Percentiles rank a stretch among this genome's conserved stretches.
These are phyloP conservation scores for Cercopithecus mona DNA, from an alignment of 2,113 vertebrate species.

Conservation along the genomic window DNA sequence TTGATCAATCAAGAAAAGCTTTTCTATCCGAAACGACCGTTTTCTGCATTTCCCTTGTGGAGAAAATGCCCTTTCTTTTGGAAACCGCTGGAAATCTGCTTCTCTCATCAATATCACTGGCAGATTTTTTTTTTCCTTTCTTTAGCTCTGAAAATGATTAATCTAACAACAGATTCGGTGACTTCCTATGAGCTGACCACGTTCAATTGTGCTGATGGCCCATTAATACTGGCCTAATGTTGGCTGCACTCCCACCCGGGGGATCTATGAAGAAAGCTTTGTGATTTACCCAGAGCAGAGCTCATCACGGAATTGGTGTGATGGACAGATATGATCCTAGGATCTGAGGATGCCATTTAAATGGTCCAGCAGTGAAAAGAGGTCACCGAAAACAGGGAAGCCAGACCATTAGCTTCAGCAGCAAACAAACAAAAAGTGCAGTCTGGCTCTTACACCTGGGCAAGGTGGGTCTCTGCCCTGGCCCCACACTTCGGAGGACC, in stretches of 20 bases:
- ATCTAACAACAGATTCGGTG: background rate
- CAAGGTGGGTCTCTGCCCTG: fast-evolving
- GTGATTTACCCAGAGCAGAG: background rate
- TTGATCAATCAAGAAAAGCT: background rate
- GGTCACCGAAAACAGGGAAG: background rate
- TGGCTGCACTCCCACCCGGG: background rate
- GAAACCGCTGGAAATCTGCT: background rate
- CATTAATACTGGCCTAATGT: background rate
- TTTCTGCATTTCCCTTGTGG: background rate
- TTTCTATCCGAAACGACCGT: background rate
- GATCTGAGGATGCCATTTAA: background rate
- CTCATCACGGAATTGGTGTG: background rate
- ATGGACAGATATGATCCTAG: background rate
- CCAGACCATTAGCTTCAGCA: background rate
- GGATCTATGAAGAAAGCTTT: background rate
- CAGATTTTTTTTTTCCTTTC: background rate
- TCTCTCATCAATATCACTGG: background rate
- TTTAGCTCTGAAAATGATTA: background rate
- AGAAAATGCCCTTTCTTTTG: background rate
- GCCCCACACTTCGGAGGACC: background rate
- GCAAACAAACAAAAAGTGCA: background rate
- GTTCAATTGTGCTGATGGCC: fast-evolving
- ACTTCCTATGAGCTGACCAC: background rate
- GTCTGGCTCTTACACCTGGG: no score
- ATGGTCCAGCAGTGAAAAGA: background rate